These are phyloP conservation scores for Helicolenus hilgendorfi DNA, from an alignment of 2,797 vertebrate species.

Conservation along the genomic window DNA sequence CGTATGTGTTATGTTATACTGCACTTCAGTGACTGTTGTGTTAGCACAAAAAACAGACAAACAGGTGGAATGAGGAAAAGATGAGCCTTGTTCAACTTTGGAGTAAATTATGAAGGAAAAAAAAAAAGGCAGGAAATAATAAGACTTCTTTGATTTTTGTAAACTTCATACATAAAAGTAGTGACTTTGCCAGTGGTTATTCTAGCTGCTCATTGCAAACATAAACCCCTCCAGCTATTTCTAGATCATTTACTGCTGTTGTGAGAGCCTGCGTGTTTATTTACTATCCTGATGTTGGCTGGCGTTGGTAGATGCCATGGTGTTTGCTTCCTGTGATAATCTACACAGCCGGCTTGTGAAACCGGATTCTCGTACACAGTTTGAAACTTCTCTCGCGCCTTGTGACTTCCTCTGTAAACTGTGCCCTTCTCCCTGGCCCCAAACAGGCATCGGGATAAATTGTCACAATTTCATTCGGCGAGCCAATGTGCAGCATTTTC, in stretches of 20 bases:
- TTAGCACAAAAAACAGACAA: neutral
- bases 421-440: conserved; percentile 37
- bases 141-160: neutral
- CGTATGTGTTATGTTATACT: neutral
- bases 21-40: neutral
- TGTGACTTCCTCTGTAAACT: conserved; percentile 59
- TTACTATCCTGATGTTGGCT: conserved; percentile 79
- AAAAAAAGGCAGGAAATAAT: neutral
- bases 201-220: conserved; percentile 40
- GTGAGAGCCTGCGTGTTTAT: conserved; percentile 77
- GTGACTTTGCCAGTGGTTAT: conserved; percentile 21
- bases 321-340: conserved; percentile 87
- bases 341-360: conserved; percentile 77
- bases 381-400: conserved; percentile 56
- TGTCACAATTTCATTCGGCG: neutral
- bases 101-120: neutral
- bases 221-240: conserved; percentile 68
- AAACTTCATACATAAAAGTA: neutral
- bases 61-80: neutral
- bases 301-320: conserved; percentile 71
- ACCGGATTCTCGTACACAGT: conserved; percentile 67
- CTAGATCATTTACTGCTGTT: conserved; percentile 69
- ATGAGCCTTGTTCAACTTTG: neutral
- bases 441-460: neutral
- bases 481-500: neutral